Evolutionary conservation across 2,113 vertebrate genomes (phyloP), one percentile per base, ranked within the genome.

Genomic region (Rhinolophus sinicus): DNA sequence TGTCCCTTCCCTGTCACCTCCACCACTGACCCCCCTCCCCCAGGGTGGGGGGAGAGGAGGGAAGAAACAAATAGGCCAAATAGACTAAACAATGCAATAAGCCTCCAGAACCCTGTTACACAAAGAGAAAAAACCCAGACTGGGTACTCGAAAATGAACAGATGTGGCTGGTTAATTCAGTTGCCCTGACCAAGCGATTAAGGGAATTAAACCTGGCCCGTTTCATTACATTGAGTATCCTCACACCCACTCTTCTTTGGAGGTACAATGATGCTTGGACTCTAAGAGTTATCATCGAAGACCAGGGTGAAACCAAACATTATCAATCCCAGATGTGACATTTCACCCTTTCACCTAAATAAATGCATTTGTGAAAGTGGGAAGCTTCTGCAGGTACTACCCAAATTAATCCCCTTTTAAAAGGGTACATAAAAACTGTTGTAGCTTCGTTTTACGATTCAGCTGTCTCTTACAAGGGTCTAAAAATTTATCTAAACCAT

Each of bases 121-220:
- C 96, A 98, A 97, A 97, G 97, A 92, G 93, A 93, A 80, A 93
- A 97, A 89, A 97, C 91, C 58, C 94, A 97, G 96, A 95, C 85
- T 96, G 88, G 97, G 96, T 28, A 52, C 96, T 98, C 0, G 94
- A 0, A 54, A 95, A 97, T 83, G 98, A 99, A 98, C 98, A 99
- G 98, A 98, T 99, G 98, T 97, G 98, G 96, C 97, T 98, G 96
- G 98, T 98, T 99, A 99, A 99, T 99, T 98, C 98, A 97, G 97
- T 97, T 98, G 98, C 98, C 97, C 98, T 98, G 98, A 98, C 98
- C 98, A 97, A 98, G 97, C 92, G 98, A 99, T 99, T 98, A 98
- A 98, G 97, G 98, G 98, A 98, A 98, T 99, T 98, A 99, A 98
- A 98, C 97, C 96, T 98, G 97, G 98, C 96, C 98, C 92, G 38